These are phyloP conservation scores for Equus przewalskii DNA, from an alignment of 2,113 vertebrate species.

Conservation along the genomic window DNA sequence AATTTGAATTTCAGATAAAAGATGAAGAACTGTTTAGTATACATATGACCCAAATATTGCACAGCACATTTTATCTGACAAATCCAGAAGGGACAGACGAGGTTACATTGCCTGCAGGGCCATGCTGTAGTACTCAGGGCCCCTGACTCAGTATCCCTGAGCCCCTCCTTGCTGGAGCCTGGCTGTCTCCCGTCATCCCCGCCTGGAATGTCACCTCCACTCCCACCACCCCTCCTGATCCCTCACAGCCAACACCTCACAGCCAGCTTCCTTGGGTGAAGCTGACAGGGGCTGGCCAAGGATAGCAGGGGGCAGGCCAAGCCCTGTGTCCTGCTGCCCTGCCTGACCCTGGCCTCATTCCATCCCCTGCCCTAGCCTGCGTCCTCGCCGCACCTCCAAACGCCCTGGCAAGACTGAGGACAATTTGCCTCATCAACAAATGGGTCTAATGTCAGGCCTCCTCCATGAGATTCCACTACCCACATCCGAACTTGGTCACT, in stretches of 20 bases:
- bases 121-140: rapidly evolving
- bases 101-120: neutral
- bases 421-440: neutral
- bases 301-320: neutral
- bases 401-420: neutral
- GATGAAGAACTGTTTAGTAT: neutral
- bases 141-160: neutral
- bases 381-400: neutral
- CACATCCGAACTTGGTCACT: rapidly evolving
- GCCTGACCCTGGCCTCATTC: neutral
- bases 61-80: rapidly evolving
- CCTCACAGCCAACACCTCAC: neutral
- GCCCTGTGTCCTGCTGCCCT: neutral
- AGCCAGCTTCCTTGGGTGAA: neutral
- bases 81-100: neutral
- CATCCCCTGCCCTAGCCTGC: neutral
- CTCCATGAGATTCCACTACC: rapidly evolving
- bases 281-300: neutral
- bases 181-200: neutral
- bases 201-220: rapidly evolving
- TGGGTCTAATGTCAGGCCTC: neutral
- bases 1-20: neutral
- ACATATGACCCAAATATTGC: rapidly evolving
- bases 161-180: neutral
- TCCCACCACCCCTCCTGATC: rapidly evolving